Conservation (phyloP, 2,888 invertebrate genomes). For the Hofmannophila pseudospretella region DNA sequence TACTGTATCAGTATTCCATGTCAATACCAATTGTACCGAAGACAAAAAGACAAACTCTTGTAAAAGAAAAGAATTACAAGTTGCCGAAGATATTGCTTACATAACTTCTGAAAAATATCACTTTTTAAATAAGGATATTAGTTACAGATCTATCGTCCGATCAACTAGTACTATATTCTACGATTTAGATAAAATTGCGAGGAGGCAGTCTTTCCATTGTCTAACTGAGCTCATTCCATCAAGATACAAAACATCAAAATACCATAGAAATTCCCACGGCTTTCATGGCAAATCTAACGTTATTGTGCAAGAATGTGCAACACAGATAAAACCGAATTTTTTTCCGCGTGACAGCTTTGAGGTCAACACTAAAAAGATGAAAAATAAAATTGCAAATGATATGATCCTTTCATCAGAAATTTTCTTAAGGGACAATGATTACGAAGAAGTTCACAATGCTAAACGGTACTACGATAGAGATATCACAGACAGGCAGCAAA, state of each 20-base stretch:
- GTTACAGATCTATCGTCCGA: constrained; percentile 29
- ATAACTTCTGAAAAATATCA: constrained; percentile 49
- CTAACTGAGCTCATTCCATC: constrained; percentile 31
- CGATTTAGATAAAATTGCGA: constrained; percentile 56
- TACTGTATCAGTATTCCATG: too few species aligned
- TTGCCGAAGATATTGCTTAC: constrained; percentile 24
- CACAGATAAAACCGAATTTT: constrained; percentile 39
- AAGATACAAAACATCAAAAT: constrained; percentile 32
- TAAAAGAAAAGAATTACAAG: constrained; percentile 8
- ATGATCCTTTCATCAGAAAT: constrained; percentile 45
- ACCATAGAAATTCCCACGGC: constrained; percentile 17
- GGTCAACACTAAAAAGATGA: constrained; percentile 31
- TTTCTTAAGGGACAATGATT: constrained; percentile 39
- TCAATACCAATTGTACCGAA: background rate
- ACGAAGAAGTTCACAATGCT: constrained; percentile 18
- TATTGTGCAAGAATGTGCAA: constrained; percentile 53
- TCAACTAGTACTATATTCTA: constrained; percentile 62
- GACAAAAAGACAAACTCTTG: constrained; percentile 11
- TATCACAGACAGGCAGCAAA: constrained; percentile 33
- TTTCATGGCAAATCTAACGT: constrained; percentile 34
- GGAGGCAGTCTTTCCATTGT: constrained; percentile 52
- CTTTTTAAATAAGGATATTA: constrained; percentile 31
- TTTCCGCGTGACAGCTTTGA: constrained; percentile 31
- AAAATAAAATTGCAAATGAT: constrained; percentile 28
- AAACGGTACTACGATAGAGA: constrained; percentile 25